A percentile compares a stretch with the other conserved stretches of the same genome.
These are phyloP conservation scores for Salminus brasiliensis DNA, from an alignment of 2,113 vertebrate species.

Conservation along the genomic window DNA sequence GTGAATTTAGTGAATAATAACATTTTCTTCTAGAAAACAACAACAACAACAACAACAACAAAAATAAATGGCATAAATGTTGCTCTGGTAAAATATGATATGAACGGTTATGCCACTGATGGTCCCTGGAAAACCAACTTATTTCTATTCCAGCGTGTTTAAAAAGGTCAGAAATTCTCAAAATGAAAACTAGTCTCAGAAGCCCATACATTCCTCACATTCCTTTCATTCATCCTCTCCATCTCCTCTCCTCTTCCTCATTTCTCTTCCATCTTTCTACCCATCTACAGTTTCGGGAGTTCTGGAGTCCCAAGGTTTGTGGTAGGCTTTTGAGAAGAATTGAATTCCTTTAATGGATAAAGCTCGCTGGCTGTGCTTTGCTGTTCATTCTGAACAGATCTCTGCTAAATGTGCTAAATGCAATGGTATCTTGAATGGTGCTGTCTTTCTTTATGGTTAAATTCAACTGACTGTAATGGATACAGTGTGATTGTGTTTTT, in stretches of 20 bases:
- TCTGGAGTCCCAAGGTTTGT: slow-evolving; percentile 78
- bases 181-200: slow-evolving; percentile 2
- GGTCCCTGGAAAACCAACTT: too few species aligned
- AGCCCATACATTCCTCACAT: slow-evolving; percentile 52
- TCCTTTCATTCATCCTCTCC: slow-evolving; percentile 50
- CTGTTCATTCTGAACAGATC: slow-evolving; percentile 27
- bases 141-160: background rate
- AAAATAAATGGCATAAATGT: too few species aligned
- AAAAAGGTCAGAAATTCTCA: background rate
- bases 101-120: too few species aligned
- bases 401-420: slow-evolving; percentile 4
- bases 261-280: slow-evolving; percentile 66
- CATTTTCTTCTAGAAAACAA: too few species aligned
- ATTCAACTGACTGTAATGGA: background rate
- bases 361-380: slow-evolving; percentile 35
- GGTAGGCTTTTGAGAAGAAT: slow-evolving; percentile 48
- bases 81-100: too few species aligned
- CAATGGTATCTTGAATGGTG: background rate
- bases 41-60: too few species aligned
- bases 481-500: background rate
- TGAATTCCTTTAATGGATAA: slow-evolving; percentile 19
- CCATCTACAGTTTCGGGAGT: slow-evolving; percentile 74
- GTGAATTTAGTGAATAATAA: too few species aligned
- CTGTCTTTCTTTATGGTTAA: background rate
- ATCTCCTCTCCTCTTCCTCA: slow-evolving; percentile 44